Evolutionary conservation across 2,888 invertebrate genomes (phyloP).

Genomic region (Pristionchus entomophagus): DNA sequence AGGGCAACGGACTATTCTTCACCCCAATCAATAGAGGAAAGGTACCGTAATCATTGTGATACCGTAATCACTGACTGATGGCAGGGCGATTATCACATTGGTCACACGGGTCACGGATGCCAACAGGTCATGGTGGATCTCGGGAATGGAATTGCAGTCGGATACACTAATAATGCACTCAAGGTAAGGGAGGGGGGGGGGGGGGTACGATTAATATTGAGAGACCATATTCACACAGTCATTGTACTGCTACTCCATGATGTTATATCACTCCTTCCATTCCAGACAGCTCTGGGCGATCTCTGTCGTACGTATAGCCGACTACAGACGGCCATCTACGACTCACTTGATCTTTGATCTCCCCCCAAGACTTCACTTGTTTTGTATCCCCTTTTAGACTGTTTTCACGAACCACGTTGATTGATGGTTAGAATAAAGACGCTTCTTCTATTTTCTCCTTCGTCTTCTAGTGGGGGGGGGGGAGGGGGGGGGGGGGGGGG

Average conservation of each 20-base stretch:
- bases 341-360: constrained; percentile 31
- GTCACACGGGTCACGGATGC: constrained; percentile 67
- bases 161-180: constrained; percentile 64
- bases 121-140: constrained; percentile 62
- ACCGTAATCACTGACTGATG: too few species aligned
- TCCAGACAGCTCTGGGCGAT: constrained; percentile 46
- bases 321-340: constrained; percentile 30
- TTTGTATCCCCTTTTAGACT: not conserved
- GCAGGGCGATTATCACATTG: constrained; percentile 59
- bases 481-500: not conserved
- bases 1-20: constrained; percentile 66
- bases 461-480: not conserved
- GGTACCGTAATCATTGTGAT: too few species aligned
- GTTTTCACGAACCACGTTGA: not conserved
- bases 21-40: constrained; percentile 31
- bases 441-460: not conserved
- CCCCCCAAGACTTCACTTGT: not conserved
- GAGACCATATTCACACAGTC: too few species aligned
- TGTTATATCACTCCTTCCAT: not conserved
- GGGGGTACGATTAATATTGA: too few species aligned
- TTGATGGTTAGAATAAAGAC: not conserved
- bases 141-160: constrained; percentile 56
- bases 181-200: constrained; percentile 48
- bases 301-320: constrained; percentile 44
- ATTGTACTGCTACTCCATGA: not conserved